These are phyloP conservation scores for Amiota mariae DNA, from an alignment of 2,888 invertebrate genomes.

Conservation along the genomic window DNA sequence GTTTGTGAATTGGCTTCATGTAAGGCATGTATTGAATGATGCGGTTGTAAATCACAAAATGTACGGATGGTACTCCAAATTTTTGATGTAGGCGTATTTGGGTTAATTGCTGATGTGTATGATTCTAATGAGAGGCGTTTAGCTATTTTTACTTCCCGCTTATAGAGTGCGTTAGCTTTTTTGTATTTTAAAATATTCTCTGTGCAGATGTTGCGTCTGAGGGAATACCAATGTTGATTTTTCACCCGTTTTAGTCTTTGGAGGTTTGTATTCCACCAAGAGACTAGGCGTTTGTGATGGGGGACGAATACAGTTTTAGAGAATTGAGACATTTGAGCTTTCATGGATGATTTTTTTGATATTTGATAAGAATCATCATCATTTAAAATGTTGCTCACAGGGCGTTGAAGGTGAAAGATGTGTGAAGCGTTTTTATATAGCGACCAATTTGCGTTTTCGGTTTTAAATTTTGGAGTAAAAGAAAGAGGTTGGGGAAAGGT, in stretches of 20 bases:
- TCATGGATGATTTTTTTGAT: conserved; percentile 17
- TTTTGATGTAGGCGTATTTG: neutral
- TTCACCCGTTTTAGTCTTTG: neutral
- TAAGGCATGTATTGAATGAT: no score
- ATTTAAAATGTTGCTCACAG: conserved; percentile 3
- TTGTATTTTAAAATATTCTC: conserved; percentile 19
- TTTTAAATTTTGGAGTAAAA: no score
- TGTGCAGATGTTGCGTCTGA: conserved; percentile 7
- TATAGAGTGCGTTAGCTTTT: conserved; percentile 13
- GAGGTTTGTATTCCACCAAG: conserved; percentile 24
- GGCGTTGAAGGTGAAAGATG: neutral
- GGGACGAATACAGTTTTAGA: neutral
- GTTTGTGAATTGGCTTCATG: no score
- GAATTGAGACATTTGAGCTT: conserved; percentile 11
- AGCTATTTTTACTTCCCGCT: conserved; percentile 6
- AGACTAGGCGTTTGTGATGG: neutral
- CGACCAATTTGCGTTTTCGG: no score
- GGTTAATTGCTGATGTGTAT: conserved; percentile 19
- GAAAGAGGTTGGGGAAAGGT: no score
- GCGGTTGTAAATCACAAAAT: conserved; percentile 2
- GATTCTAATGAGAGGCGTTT: conserved; percentile 1
- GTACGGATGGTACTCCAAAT: conserved; percentile 9
- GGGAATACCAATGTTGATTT: neutral
- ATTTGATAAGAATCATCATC: conserved; percentile 25
- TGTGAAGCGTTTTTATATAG: neutral